Evolutionary conservation across 92 coral and sea anemone species (phyloP), one percentile per base, ranked within the genome.

Genomic region (Zoanthus sansibaricus): DNA sequence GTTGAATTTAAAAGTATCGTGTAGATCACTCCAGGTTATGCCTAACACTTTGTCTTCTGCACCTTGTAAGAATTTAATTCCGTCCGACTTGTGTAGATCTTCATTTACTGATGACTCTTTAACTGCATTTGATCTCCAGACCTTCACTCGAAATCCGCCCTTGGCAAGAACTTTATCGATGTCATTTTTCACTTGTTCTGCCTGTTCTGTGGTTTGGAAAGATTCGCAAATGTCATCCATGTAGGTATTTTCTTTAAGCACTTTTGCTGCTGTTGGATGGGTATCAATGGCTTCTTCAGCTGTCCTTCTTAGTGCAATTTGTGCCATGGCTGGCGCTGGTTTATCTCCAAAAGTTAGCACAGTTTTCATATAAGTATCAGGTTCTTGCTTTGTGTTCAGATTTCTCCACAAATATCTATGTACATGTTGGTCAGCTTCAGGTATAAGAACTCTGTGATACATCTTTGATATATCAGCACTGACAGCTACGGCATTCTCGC

Each of bases 271-370:
- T 32, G 80, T 87, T 45, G 89, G 91, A 61, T 80, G 42, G 42
- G 42, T 37, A 37, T 37, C 42, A 37, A 37, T 37, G 42, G 42
- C 42, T 37, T 37, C 42, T 37, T 37, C 42, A 37, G 42, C 42
- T 37, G 42, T 37, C 42, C 42, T 37, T 37, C 42, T 37, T 37
- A 37, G 42, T 37, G 42, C 42, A 37, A 37, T 37, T 37, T 37
- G 42, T 37, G 42, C 42, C 42, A 37, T 48, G 7, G 83, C 91
- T 32, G 94, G 93, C 0, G 92, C 96, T 45, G 94, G 94, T 76
- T 89, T 93, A 77, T 93, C 94, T 18, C 96, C 93, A 44, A 93
- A 93, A 12, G 94, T 89, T 9, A 93, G 79, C 12, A 89, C 89
- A 5, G 93, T 90, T 46, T 87, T 91, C 15, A 82, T 76, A 31